Conservation (phyloP, 2,888 invertebrate species). For the Mystacides longicornis region DNA sequence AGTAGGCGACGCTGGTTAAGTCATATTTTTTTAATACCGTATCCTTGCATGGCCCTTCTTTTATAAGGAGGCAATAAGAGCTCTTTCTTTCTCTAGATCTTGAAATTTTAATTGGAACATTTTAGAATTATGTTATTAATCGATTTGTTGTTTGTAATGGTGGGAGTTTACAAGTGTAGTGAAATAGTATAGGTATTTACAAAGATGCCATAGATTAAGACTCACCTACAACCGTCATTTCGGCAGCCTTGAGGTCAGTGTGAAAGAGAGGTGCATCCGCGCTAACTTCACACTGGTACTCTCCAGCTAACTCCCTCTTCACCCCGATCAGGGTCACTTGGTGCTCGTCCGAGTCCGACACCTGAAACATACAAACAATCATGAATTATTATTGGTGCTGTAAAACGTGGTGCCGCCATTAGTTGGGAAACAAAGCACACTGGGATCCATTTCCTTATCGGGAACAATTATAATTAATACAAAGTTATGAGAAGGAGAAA, state of each 20-base stretch:
- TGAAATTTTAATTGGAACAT: too few species aligned
- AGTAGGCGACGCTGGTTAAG: too few species aligned
- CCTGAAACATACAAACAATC: constrained; percentile 37
- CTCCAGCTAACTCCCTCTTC: constrained; percentile 56
- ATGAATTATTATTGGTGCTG: too few species aligned
- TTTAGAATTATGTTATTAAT: neutral
- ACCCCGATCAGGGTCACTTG: constrained; percentile 61
- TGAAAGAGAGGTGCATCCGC: constrained; percentile 64
- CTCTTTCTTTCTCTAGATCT: too few species aligned
- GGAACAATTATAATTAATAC: neutral
- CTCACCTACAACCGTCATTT: constrained; percentile 59
- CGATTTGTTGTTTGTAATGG: neutral
- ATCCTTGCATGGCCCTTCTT: too few species aligned
- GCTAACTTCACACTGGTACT: constrained; percentile 68
- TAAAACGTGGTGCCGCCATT: too few species aligned
- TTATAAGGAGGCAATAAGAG: too few species aligned
- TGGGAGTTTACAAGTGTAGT: neutral
- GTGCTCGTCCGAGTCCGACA: constrained; percentile 58
- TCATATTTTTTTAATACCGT: too few species aligned
- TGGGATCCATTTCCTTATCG: too few species aligned
- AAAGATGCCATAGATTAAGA: constrained; percentile 11
- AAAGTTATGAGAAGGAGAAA: neutral
- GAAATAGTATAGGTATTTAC: neutral
- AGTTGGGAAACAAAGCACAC: too few species aligned
- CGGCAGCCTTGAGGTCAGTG: constrained; percentile 56